phyloP scores from a whole-genome alignment of 2,888 invertebrate genomes.

The Ichneumoninae sp. region DNA sequence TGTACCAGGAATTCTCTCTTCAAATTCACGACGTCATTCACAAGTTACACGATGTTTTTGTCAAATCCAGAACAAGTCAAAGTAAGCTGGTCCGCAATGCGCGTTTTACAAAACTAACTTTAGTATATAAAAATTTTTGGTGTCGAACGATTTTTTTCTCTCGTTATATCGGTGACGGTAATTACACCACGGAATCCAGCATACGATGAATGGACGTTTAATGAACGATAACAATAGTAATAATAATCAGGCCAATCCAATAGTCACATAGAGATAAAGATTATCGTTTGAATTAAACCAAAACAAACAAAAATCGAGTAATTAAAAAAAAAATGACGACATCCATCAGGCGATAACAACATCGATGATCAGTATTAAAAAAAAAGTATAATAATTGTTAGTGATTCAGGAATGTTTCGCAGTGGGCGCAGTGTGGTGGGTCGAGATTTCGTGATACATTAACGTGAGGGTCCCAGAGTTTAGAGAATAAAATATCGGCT shows the following conservation, averaged over 20 bases:
- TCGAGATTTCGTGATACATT: conserved; percentile 34
- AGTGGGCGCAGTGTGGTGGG: conserved; percentile 49
- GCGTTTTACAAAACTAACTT: conserved; percentile 3
- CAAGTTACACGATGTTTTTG: conserved; percentile 18
- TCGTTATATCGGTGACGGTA: neutral
- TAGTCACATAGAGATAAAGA: conserved; percentile 57
- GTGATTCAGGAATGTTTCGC: conserved; percentile 56
- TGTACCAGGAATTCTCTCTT: conserved; percentile 69
- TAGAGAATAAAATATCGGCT: conserved; percentile 7
- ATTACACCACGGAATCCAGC: conserved; percentile 43
- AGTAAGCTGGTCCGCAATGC: conserved; percentile 44
- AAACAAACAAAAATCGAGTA: conserved; percentile 22
- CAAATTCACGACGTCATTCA: conserved; percentile 57
- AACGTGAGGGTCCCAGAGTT: conserved; percentile 17
- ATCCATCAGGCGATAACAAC: conserved; percentile 59
- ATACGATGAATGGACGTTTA: conserved; percentile 49
- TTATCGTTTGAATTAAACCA: conserved; percentile 20
- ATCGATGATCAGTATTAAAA: conserved; percentile 55
- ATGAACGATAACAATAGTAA: conserved; percentile 37
- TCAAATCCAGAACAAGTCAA: conserved; percentile 31
- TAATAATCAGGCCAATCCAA: conserved; percentile 61
- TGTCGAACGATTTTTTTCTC: neutral
- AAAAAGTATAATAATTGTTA: conserved; percentile 52
- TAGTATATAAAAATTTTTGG: neutral
- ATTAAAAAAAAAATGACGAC: conserved; percentile 45